Conservation (phyloP, 1,140 invertebrate species). For the Mycetomoellerius zeteki region DNA sequence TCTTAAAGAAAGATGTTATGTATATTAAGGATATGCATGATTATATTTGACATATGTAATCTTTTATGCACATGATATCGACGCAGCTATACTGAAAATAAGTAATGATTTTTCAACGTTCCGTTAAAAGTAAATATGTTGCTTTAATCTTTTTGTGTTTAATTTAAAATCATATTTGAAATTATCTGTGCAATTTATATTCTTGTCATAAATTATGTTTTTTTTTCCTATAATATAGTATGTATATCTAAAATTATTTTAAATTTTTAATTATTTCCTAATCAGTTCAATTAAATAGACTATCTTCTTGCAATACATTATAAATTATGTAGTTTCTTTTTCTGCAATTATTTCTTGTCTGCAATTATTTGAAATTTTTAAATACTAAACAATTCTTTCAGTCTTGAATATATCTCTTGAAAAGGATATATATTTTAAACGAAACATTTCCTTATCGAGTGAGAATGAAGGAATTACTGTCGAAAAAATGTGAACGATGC, state of each 20-base stretch:
- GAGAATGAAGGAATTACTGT: slow-evolving; percentile 28
- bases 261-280: too few relatives aligned
- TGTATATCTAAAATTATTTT: too few relatives aligned
- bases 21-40: not conserved
- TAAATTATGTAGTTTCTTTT: not conserved
- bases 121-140: not conserved
- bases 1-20: not conserved
- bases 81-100: not conserved
- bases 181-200: too few relatives aligned
- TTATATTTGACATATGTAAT: slow-evolving; percentile 2
- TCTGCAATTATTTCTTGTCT: not conserved
- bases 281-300: too few relatives aligned
- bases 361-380: not conserved
- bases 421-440: not conserved
- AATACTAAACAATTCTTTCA: not conserved
- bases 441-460: slow-evolving; percentile 34
- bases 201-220: too few relatives aligned
- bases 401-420: not conserved
- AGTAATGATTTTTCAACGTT: not conserved
- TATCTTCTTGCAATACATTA: not conserved
- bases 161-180: not conserved
- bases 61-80: not conserved
- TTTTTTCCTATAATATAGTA: too few relatives aligned
- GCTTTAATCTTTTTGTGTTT: not conserved
- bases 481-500: slow-evolving; percentile 37